Percentiles rank a stretch among this genome's conserved stretches.
These are phyloP conservation scores for Resseliella maxima DNA, from an alignment of 2,888 invertebrate species.

Conservation along the genomic window DNA sequence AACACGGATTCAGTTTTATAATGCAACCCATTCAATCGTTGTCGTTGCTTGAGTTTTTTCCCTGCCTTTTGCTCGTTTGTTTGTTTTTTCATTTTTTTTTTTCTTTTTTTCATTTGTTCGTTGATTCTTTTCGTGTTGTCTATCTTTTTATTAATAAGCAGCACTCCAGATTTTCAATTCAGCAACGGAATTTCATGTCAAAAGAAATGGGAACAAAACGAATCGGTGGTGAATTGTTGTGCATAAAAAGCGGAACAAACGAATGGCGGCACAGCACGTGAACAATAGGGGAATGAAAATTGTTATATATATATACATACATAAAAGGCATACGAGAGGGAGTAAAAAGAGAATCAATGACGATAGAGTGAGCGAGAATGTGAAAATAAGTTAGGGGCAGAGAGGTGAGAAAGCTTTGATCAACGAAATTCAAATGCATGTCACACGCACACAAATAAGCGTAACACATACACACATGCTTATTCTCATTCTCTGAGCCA, in stretches of 20 bases:
- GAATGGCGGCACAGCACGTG: constrained; percentile 18
- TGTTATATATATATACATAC: neutral
- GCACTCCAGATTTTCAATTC: constrained; percentile 31
- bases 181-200: constrained; percentile 7
- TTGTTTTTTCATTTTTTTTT: no score
- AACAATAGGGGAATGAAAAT: constrained; percentile 15
- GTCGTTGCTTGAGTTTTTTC: no score
- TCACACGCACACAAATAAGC: neutral
- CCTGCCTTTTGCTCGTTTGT: neutral
- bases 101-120: no score
- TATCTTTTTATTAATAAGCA: neutral
- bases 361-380: no score
- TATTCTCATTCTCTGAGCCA: neutral
- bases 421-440: neutral
- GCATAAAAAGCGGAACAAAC: constrained; percentile 23
- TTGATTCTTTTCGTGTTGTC: neutral
- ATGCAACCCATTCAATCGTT: neutral
- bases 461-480: neutral
- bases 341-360: neutral
- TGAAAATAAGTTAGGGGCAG: no score
- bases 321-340: neutral
- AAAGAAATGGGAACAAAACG: neutral
- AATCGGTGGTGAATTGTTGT: constrained; percentile 32
- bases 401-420: neutral
- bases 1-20: neutral